These are phyloP conservation scores for Isaurus tuberculatus DNA, from an alignment of 92 coral and sea anemone genomes.

Conservation along the genomic window DNA sequence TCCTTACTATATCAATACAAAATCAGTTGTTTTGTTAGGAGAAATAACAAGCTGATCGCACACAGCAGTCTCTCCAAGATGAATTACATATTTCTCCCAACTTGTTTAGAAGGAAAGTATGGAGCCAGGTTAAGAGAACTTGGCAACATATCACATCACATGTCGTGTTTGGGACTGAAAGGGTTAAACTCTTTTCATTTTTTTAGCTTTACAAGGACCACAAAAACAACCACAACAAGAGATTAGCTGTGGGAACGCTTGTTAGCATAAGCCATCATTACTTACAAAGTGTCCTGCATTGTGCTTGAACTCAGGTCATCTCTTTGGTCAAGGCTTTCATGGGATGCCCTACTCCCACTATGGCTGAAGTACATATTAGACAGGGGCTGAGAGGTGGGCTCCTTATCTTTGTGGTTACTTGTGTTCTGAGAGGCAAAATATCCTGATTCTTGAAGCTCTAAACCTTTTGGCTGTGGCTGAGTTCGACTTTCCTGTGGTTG, in stretches of 20 bases:
- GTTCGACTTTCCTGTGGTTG: slow-evolving; percentile 24
- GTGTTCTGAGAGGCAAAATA: slow-evolving; percentile 89
- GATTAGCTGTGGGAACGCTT: neutral
- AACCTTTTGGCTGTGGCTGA: slow-evolving; percentile 46
- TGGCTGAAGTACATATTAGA: slow-evolving; percentile 73
- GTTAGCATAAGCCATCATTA: neutral
- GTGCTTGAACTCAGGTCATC: slow-evolving; percentile 43
- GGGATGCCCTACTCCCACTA: slow-evolving; percentile 54
- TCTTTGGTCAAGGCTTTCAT: slow-evolving; percentile 24
- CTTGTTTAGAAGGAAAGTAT: too few species aligned
- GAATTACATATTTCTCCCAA: too few species aligned
- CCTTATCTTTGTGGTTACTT: slow-evolving; percentile 71
- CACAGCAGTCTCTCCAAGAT: too few species aligned
- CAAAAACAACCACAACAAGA: neutral
- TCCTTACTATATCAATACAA: too few species aligned
- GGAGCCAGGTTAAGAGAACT: too few species aligned
- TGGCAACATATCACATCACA: too few species aligned
- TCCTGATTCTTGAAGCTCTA: slow-evolving; percentile 87
- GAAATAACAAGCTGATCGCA: too few species aligned
- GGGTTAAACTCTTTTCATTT: neutral
- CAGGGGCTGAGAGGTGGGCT: slow-evolving; percentile 75
- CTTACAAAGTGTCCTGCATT: slow-evolving; percentile 33
- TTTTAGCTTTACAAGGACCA: neutral
- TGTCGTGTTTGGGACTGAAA: too few species aligned
- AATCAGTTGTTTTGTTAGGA: too few species aligned